phyloP scores from a whole-genome alignment of 2,888 invertebrate genomes.

The Apocheima hispidaria region DNA sequence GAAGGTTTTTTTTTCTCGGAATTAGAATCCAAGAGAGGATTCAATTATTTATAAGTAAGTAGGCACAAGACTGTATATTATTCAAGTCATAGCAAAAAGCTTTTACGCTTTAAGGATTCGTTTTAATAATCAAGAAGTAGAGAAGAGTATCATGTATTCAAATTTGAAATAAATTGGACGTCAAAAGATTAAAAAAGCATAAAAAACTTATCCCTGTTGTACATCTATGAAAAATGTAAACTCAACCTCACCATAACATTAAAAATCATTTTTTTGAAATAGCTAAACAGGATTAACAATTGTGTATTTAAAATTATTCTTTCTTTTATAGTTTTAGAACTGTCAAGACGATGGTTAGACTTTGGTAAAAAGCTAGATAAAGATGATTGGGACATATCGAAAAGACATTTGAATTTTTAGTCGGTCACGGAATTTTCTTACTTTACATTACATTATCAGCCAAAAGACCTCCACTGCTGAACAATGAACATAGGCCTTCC shows the following conservation, averaged over 20 bases:
- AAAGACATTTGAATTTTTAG: constrained; percentile 10
- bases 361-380: background rate
- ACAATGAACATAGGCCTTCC: too few species aligned
- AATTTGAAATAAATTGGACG: background rate
- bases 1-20: background rate
- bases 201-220: too few species aligned
- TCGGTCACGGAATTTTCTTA: too few species aligned
- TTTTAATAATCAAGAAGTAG: background rate
- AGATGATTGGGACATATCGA: constrained; percentile 2
- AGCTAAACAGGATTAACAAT: too few species aligned
- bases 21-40: background rate
- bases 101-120: background rate
- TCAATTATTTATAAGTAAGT: background rate
- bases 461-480: too few species aligned
- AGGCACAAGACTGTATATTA: background rate
- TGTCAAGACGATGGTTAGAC: background rate
- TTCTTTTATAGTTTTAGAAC: too few species aligned
- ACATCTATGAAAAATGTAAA: too few species aligned
- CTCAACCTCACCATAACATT: too few species aligned
- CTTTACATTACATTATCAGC: too few species aligned
- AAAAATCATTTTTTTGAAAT: too few species aligned
- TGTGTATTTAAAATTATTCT: too few species aligned
- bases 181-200: too few species aligned
- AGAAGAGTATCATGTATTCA: background rate
- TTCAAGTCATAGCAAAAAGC: constrained; percentile 1